Evolutionary conservation across 1,140 invertebrate genomes (phyloP).

Genomic region (Euglossa dilemma): DNA sequence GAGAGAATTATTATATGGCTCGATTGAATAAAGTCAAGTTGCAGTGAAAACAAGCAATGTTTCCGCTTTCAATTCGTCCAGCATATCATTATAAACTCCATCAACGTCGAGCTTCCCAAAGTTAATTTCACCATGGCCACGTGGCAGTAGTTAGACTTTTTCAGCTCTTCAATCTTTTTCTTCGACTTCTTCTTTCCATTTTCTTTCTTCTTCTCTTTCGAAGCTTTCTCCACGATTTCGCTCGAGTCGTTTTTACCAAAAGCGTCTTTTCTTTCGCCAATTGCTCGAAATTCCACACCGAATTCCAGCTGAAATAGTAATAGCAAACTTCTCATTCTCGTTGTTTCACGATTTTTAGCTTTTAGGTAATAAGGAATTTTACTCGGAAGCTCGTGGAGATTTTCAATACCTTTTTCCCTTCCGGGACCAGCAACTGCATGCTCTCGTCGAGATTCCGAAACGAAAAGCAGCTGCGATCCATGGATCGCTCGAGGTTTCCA

Average conservation of each 20-base stretch:
- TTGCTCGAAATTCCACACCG: constrained; percentile 1
- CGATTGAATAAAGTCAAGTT: neutral
- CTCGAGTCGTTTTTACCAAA: neutral
- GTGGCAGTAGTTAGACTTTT: constrained; percentile 7
- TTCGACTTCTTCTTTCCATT: too few species aligned
- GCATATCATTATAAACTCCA: constrained; percentile 22
- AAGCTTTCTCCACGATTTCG: neutral
- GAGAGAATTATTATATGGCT: neutral
- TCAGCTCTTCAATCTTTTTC: neutral
- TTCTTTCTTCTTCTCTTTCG: neutral
- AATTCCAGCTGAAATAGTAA: constrained; percentile 13
- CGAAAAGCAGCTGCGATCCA: neutral
- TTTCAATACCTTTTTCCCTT: constrained; percentile 8
- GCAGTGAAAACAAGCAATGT: neutral
- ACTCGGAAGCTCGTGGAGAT: too few species aligned
- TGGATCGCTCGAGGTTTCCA: neutral
- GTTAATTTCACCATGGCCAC: constrained; percentile 19
- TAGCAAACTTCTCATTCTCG: neutral
- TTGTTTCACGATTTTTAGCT: too few species aligned
- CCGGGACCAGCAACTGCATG: constrained; percentile 6
- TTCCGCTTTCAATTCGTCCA: neutral
- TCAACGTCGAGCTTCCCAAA: neutral
- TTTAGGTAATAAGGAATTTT: too few species aligned
- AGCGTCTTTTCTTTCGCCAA: too few species aligned
- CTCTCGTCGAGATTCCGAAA: constrained; percentile 26